Percentiles rank a stretch among this genome's conserved stretches.
These are phyloP conservation scores for Leptura quadrifasciata DNA, from an alignment of 2,888 invertebrate genomes.

Conservation along the genomic window DNA sequence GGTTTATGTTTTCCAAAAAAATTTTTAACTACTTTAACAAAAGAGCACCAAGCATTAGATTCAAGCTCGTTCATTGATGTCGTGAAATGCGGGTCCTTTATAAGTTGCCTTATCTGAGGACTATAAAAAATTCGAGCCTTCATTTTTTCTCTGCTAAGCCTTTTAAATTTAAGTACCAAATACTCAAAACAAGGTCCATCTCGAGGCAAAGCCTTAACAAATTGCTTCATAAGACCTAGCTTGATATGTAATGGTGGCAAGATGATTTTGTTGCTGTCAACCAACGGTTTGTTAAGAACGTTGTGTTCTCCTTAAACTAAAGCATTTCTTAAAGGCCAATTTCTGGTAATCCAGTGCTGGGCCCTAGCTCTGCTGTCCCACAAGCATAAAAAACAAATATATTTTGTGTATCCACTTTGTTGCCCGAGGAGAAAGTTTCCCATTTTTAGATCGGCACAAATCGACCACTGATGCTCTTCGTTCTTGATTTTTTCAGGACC, in stretches of 20 bases:
- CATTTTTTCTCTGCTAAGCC: background rate
- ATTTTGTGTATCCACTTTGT: constrained; percentile 50
- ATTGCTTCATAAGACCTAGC: background rate
- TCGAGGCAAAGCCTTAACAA: background rate
- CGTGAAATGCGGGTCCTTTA: too few relatives aligned
- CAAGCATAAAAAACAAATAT: constrained; percentile 57
- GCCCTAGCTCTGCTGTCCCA: constrained; percentile 59
- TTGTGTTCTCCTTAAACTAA: too few relatives aligned
- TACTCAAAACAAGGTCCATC: background rate
- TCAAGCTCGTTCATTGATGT: too few relatives aligned
- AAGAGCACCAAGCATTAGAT: too few relatives aligned
- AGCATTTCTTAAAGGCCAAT: too few relatives aligned
- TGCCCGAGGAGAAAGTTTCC: constrained; percentile 54
- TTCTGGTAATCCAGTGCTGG: too few relatives aligned
- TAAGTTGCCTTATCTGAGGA: too few relatives aligned
- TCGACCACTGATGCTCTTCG: constrained; percentile 38
- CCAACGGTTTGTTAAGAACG: too few relatives aligned
- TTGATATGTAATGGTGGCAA: background rate
- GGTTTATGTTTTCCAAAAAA: too few relatives aligned
- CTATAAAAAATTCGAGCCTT: background rate
- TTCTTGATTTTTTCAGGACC: constrained; percentile 48
- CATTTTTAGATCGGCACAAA: constrained; percentile 46
- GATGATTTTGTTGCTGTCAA: background rate
- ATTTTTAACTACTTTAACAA: too few relatives aligned
- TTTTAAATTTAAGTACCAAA: background rate